phyloP scores from a whole-genome alignment of 2,113 vertebrate species.

The Deroptyus accipitrinus region DNA sequence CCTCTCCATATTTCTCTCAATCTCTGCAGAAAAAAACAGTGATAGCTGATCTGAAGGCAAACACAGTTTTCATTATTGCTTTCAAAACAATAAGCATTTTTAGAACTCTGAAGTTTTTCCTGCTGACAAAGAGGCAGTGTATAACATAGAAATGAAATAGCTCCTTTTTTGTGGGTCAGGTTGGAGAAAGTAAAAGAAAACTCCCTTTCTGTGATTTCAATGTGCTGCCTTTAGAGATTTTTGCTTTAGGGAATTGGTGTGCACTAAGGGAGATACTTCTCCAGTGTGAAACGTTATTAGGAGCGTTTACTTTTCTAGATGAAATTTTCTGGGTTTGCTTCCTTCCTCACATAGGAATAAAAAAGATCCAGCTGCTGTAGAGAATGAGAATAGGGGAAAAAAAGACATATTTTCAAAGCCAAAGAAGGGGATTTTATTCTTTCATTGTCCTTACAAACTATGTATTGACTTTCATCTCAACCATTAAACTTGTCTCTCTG shows the following conservation, averaged over 20 bases:
- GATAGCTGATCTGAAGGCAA: slow-evolving; percentile 23
- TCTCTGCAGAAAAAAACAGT: not conserved
- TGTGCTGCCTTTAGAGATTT: not conserved
- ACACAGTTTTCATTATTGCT: slow-evolving; percentile 18
- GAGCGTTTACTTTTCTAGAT: not conserved
- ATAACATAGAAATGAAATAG: not conserved
- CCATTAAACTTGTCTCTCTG: not conserved
- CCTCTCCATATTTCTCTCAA: not conserved
- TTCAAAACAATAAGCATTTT: slow-evolving; percentile 36
- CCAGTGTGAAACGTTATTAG: not conserved
- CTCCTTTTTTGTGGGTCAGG: not conserved
- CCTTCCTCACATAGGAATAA: not conserved
- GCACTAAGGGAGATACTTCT: not conserved
- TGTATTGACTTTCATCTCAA: not conserved
- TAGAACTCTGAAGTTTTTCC: slow-evolving; percentile 11
- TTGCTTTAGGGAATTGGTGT: not conserved
- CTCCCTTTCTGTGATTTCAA: not conserved
- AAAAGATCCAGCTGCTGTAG: not conserved
- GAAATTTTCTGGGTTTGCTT: not conserved
- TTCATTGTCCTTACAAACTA: not conserved
- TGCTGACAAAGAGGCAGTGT: not conserved
- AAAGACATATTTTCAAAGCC: not conserved
- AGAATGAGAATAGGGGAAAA: not conserved
- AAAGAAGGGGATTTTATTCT: not conserved
- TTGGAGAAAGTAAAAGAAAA: not conserved